Conservation (phyloP, 2,113 vertebrate species). For the Bos indicus region DNA sequence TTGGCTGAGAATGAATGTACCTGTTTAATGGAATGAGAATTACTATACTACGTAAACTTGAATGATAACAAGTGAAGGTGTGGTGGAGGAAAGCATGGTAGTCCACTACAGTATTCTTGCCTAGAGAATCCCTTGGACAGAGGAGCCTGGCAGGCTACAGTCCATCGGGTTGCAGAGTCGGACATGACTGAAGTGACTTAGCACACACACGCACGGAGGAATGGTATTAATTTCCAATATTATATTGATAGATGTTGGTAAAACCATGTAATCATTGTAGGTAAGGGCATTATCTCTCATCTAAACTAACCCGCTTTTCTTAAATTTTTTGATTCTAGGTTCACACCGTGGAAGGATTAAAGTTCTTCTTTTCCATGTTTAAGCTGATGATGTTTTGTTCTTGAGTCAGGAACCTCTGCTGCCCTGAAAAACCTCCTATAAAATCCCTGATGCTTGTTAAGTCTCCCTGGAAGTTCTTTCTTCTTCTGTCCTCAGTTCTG, state of each 20-base stretch:
- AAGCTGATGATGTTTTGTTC: not conserved
- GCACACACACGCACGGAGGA: fast-evolving
- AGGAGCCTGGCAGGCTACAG: not conserved
- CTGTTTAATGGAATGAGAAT: not conserved
- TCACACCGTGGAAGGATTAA: not conserved
- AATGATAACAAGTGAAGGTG: not conserved
- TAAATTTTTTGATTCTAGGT: not conserved
- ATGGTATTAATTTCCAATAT: not conserved
- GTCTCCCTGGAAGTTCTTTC: not conserved
- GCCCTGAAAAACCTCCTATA: not conserved
- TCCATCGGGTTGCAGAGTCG: not conserved
- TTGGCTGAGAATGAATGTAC: not conserved
- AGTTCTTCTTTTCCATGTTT: not conserved
- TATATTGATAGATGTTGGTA: not conserved
- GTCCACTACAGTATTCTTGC: not conserved
- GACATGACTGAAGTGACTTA: not conserved
- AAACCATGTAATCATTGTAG: not conserved
- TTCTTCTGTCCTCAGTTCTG: not conserved
- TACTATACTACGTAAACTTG: not conserved
- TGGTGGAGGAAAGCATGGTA: not conserved
- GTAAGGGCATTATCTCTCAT: not conserved
- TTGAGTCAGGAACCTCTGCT: not conserved
- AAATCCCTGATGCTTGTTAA: not conserved
- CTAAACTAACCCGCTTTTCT: not conserved
- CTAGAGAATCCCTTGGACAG: not conserved